Conservation (phyloP, 1,140 invertebrate genomes). For the Magallana angulata region DNA sequence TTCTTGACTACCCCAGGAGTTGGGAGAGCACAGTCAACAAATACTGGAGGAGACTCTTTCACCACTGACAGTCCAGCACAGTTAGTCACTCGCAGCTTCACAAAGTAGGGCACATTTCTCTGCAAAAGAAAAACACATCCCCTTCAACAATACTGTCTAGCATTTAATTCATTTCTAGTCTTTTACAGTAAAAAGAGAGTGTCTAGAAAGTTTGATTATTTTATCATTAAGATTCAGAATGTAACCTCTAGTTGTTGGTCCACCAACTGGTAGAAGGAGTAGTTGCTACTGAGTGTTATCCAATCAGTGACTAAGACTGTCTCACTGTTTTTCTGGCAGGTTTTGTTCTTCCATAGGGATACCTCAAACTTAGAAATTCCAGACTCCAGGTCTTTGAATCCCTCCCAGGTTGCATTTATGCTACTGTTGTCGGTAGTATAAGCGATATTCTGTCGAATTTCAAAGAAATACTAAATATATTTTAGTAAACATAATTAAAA, state of each 20-base stretch:
- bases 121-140: background rate
- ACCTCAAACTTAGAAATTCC: slow-evolving; percentile 59
- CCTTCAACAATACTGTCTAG: no score
- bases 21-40: slow-evolving; percentile 58
- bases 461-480: background rate
- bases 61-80: slow-evolving; percentile 53
- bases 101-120: slow-evolving; percentile 54
- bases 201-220: no score
- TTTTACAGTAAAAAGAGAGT: no score
- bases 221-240: no score
- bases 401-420: slow-evolving; percentile 63
- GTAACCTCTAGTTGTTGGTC: slow-evolving; percentile 60
- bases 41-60: slow-evolving; percentile 41
- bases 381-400: slow-evolving; percentile 64
- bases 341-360: slow-evolving; percentile 55
- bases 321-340: slow-evolving; percentile 46
- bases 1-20: slow-evolving; percentile 51
- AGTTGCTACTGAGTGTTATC: slow-evolving; percentile 56
- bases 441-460: slow-evolving; percentile 54
- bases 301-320: slow-evolving; percentile 50
- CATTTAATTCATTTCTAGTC: no score
- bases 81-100: slow-evolving; percentile 57
- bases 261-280: slow-evolving; percentile 61
- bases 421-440: slow-evolving; percentile 54
- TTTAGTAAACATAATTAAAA: background rate